phyloP scores from a whole-genome alignment of 2,797 vertebrate genomes.

The Channallabes apus region DNA sequence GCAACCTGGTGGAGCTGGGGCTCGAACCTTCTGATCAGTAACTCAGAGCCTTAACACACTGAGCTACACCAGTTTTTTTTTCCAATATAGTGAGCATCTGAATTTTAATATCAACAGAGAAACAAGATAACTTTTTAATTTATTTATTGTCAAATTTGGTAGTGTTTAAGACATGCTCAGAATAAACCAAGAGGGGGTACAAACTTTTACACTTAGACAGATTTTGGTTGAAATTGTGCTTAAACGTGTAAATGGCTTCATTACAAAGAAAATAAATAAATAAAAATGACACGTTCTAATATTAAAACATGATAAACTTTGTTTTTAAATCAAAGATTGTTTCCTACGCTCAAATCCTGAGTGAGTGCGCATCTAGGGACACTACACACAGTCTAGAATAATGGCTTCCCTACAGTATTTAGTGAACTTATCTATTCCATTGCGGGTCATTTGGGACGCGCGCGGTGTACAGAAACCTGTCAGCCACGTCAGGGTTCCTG shows the following conservation, averaged over 20 bases:
- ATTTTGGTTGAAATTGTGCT: background rate
- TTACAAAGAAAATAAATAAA: background rate
- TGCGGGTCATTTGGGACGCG: background rate
- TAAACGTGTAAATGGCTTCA: background rate
- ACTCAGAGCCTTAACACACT: no score
- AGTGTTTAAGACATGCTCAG: background rate
- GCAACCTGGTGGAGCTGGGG: no score
- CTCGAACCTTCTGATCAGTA: no score
- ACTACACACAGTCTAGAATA: background rate
- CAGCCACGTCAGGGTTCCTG: background rate
- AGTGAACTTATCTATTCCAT: background rate
- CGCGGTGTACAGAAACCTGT: background rate
- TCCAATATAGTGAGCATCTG: no score
- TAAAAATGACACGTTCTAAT: background rate
- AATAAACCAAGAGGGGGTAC: no score
- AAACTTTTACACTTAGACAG: background rate
- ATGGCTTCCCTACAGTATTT: background rate
- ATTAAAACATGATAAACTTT: background rate
- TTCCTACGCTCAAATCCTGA: background rate
- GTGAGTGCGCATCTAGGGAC: background rate
- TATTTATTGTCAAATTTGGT: no score
- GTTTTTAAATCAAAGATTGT: background rate
- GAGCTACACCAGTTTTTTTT: no score
- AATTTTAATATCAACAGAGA: background rate
- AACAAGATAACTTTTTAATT: background rate